phyloP scores from a whole-genome alignment of 2,888 invertebrate species.

The Thera britannica region DNA sequence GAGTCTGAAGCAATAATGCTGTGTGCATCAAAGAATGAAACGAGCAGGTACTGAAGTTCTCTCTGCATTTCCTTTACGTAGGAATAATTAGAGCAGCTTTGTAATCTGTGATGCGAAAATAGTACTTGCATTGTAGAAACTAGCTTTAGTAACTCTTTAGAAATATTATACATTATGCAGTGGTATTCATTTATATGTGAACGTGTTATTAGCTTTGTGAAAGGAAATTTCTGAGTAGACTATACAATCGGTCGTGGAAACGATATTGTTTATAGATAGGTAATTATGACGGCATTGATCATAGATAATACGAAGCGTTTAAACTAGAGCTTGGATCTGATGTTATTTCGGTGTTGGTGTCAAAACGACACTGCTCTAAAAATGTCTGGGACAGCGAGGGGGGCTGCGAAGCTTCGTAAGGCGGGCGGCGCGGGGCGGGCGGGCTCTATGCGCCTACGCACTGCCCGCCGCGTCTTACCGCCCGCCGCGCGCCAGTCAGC shows the following conservation, averaged over 20 bases:
- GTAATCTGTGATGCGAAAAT: conserved; percentile 4
- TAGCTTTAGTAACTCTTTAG: background rate
- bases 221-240: background rate
- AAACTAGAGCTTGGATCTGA: conserved; percentile 69
- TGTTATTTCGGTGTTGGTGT: conserved; percentile 84
- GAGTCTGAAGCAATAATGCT: too few relatives aligned
- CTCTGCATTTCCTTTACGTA: conserved; percentile 1
- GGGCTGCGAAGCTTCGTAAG: conserved; percentile 45
- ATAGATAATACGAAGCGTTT: conserved; percentile 61
- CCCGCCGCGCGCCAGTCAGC: conserved; percentile 82
- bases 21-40: background rate
- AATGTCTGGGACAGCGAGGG: conserved; percentile 66
- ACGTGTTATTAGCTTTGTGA: background rate
- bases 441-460: conserved; percentile 68
- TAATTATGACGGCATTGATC: conserved; percentile 46
- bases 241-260: background rate
- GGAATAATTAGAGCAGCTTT: conserved; percentile 8
- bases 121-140: conserved; percentile 4
- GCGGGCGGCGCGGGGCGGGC: conserved; percentile 52
- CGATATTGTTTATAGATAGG: conserved; percentile 25
- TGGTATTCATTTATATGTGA: too few relatives aligned
- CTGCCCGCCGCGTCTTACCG: conserved; percentile 79
- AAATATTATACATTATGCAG: background rate
- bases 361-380: conserved; percentile 83
- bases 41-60: background rate